Conservation (phyloP, 1,140 invertebrate species). For the Eumaeus atala region DNA sequence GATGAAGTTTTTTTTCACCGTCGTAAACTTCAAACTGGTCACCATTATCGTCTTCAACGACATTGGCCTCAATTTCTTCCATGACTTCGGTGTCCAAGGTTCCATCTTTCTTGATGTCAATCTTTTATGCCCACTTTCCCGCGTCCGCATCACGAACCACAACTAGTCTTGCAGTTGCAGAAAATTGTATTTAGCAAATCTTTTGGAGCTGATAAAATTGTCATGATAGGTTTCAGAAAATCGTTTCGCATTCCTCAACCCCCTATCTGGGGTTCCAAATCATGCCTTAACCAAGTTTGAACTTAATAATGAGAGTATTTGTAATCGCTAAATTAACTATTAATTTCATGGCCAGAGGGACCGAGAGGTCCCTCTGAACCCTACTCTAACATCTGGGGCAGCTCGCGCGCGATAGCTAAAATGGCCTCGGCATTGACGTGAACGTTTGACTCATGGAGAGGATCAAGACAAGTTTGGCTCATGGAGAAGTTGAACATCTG, state of each 20-base stretch:
- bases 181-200: conserved; percentile 1
- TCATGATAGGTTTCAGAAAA: not conserved
- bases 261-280: conserved; percentile 1
- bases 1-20: no score
- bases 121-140: conserved; percentile 30
- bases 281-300: conserved; percentile 7
- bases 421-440: no score
- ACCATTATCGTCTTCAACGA: conserved; percentile 3
- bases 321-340: no score
- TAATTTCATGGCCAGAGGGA: no score
- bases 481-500: no score
- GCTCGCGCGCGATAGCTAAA: no score
- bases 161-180: conserved; percentile 3
- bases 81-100: conserved; percentile 23
- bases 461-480: no score
- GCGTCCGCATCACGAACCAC: conserved; percentile 2
- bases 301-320: not conserved
- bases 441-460: no score
- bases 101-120: conserved; percentile 21
- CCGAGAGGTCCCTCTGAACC: no score
- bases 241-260: not conserved
- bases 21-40: not conserved
- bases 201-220: conserved; percentile 1
- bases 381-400: no score
- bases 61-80: conserved; percentile 12